These are phyloP conservation scores for Hemicentrotus pulcherrimus DNA, from an alignment of 35 echinoderm and acorn worm species.

Conservation along the genomic window DNA sequence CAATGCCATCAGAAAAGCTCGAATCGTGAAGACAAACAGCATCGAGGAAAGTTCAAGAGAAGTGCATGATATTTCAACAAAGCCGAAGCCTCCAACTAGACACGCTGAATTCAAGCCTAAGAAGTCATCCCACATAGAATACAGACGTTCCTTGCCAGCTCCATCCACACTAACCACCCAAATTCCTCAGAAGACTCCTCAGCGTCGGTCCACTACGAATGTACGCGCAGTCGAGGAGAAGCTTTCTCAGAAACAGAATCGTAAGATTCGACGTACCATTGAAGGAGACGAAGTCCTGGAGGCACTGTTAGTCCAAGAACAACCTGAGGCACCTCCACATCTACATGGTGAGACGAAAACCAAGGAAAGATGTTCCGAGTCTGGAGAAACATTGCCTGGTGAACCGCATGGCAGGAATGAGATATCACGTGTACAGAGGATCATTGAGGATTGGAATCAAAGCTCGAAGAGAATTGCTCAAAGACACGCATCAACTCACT, in stretches of 20 bases:
- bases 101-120: neutral
- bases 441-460: constrained; percentile 37
- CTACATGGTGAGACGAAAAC: neutral
- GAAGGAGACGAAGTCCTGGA: constrained; percentile 31
- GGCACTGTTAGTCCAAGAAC: neutral
- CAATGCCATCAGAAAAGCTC: constrained; percentile 5
- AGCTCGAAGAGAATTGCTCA: neutral
- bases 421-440: neutral
- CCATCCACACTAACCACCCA: neutral
- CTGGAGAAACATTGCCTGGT: neutral
- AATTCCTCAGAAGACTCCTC: neutral
- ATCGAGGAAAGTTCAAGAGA: constrained; percentile 19
- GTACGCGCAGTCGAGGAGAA: constrained; percentile 48
- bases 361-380: neutral
- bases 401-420: neutral
- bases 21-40: constrained; percentile 15
- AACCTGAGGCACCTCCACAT: neutral
- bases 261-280: constrained; percentile 41
- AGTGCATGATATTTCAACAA: neutral
- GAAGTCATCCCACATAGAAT: constrained; percentile 27
- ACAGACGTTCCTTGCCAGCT: constrained; percentile 11
- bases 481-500: neutral
- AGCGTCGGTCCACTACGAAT: constrained; percentile 52
- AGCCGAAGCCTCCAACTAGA: neutral
- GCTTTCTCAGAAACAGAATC: constrained; percentile 52